Evolutionary conservation across 2,113 vertebrate genomes (phyloP).

Genomic region (Notothenia rossii): DNA sequence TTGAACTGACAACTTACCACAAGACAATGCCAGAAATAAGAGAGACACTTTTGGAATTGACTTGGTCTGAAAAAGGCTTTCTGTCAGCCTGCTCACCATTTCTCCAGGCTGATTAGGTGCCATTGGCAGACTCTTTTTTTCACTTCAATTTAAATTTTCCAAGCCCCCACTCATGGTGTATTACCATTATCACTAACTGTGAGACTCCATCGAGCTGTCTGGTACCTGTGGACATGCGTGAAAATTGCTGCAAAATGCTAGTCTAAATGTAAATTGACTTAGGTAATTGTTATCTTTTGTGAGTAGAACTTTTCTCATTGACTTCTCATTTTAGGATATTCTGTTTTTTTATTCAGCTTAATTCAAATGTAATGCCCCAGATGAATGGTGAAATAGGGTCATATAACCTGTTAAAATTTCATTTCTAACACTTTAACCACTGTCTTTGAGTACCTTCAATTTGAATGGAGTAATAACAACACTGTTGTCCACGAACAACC

Average conservation of each 20-base stretch:
- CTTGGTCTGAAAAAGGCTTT: constrained; percentile 32
- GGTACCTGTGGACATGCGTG: constrained; percentile 77
- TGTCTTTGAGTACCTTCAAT: constrained; percentile 40
- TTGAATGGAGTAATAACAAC: constrained; percentile 42
- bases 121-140: constrained; percentile 69
- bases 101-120: constrained; percentile 72
- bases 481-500: constrained; percentile 41
- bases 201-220: constrained; percentile 74
- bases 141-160: constrained; percentile 72
- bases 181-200: constrained; percentile 76
- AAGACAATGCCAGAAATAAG: constrained; percentile 21
- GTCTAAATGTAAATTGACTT: constrained; percentile 87
- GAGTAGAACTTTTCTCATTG: constrained; percentile 76
- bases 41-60: constrained; percentile 19
- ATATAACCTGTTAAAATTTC: constrained; percentile 44
- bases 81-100: constrained; percentile 47
- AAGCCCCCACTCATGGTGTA: constrained; percentile 65
- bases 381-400: constrained; percentile 51
- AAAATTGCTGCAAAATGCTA: constrained; percentile 79
- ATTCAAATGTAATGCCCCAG: constrained; percentile 66
- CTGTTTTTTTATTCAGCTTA: constrained; percentile 54
- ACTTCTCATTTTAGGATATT: constrained; percentile 71
- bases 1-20: neutral
- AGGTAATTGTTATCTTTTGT: constrained; percentile 82
- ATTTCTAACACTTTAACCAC: constrained; percentile 42